Conservation (phyloP, 2,113 vertebrate genomes). For the pig (Sus scrofa) region T2T-Sscrofa CM000817.6:15450001-15450500, state of each 20-base stretch:
- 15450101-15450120: background rate
- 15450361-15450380: background rate
- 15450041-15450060: background rate
- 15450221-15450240: background rate
- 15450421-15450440: conserved; percentile 47
- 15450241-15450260: background rate
- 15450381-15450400: background rate
- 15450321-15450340: background rate
- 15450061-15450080: background rate
- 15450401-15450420: conserved; percentile 35
- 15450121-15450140: background rate
- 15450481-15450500: background rate
- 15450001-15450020: background rate
- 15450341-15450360: conserved; percentile 1
- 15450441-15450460: background rate
- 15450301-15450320: conserved; percentile 5
- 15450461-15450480: conserved; percentile 34
- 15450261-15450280: conserved; percentile 40
- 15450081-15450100: background rate
- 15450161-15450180: conserved; percentile 11
- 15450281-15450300: background rate
- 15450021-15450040: background rate
- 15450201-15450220: background rate
- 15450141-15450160: background rate
- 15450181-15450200: background rate